Evolutionary conservation across 2,888 invertebrate genomes (phyloP), one percentile per base, ranked within the genome.

Genomic region (Metopia argyrocephala): DNA sequence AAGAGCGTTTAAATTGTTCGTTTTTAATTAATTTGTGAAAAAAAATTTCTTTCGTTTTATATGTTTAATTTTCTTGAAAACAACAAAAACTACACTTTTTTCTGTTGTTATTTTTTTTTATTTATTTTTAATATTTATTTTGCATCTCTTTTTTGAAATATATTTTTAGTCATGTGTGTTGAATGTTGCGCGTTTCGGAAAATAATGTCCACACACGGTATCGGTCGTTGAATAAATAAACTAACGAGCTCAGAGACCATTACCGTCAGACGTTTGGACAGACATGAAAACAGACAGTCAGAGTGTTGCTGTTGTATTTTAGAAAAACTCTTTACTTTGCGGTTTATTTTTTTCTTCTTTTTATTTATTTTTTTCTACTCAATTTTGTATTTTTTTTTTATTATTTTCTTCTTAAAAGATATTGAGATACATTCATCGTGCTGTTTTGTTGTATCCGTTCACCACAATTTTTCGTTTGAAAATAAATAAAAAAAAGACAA

Each of bases 201-300:
- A 89, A 87, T 87, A 89, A 87, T 89, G 90, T 89, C 89, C 89
- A 88, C 89, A 88, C 88, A 87, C 89, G 87, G 87, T 87, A 89
- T 90, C 89, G 87, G 87, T 88, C 90, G 89, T 87, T 88, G 89
- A 89, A 89, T 90, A 90, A 89, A 90, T 89, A 89, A 89, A 89
- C 85, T 87, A 84, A 84, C 83, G 75, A 84, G 71, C 71, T 79
- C 65, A 71, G 74, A 73, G 73, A 80, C 61, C 61, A 75, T 38
- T 57, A 56, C 64, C 46, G 27, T 31, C 23, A 6, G 46, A 27
- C 74, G 45, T 23, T 59, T 15, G 9, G 12, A 71, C 27, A 20
- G 38, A 45, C 15, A 18, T 4, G 20, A 50, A 56, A 9, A 48
- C 54, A 38, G 9, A 38, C 38, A 38, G 15, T 3, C 38, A 38